These are phyloP conservation scores for Heteromurus nitidus DNA, from an alignment of 2,888 invertebrate genomes.

Conservation along the genomic window DNA sequence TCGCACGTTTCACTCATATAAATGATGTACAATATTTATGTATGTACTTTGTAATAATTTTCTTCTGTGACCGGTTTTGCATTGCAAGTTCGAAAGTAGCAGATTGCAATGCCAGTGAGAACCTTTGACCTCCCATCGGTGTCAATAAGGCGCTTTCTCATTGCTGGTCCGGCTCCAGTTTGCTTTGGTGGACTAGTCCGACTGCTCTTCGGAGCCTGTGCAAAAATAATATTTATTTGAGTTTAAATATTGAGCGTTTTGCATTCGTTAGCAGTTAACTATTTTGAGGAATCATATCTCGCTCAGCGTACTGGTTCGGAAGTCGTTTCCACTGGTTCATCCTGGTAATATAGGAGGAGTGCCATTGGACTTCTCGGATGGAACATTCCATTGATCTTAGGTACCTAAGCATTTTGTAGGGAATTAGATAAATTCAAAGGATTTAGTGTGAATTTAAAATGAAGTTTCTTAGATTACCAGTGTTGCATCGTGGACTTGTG, in stretches of 20 bases:
- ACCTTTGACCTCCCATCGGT: constrained; percentile 87
- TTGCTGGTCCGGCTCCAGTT: constrained; percentile 72
- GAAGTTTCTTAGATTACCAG: constrained; percentile 45
- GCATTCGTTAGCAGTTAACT: neutral
- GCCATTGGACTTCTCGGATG: constrained; percentile 90
- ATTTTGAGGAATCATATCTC: no score
- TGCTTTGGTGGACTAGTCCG: constrained; percentile 72
- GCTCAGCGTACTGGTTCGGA: constrained; percentile 75
- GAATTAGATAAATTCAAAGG: no score
- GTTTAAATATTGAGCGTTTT: neutral
- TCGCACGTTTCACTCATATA: no score
- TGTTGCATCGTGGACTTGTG: constrained; percentile 78
- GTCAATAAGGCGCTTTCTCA: constrained; percentile 86
- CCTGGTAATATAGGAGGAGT: constrained; percentile 92
- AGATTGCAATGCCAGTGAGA: constrained; percentile 88
- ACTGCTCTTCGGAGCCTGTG: constrained; percentile 34
- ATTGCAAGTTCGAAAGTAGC: constrained; percentile 88
- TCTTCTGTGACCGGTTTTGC: constrained; percentile 92
- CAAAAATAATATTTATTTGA: neutral
- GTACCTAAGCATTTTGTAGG: constrained; percentile 81
- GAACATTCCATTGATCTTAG: constrained; percentile 91
- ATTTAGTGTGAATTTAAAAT: no score
- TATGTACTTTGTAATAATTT: constrained; percentile 88
- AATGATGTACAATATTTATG: no score
- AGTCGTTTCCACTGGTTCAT: constrained; percentile 82